Evolutionary conservation across 2,888 invertebrate genomes (phyloP), one percentile per base, ranked within the genome.

Genomic region (Diarsia mendica): DNA sequence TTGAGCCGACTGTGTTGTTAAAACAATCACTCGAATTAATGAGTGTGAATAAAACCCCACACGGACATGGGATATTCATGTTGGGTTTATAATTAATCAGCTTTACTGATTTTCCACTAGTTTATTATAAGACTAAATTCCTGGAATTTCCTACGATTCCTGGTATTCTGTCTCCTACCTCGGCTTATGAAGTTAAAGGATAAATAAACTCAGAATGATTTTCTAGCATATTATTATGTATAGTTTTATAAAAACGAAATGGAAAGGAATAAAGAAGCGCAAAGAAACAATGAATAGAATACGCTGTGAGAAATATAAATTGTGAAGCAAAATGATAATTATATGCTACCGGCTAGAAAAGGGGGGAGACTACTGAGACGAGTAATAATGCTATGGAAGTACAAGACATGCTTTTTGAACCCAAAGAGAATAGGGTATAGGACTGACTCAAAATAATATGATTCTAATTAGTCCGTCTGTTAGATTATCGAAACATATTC

Each of bases 1-100:
- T 86, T 75, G 69, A 64, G 3, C 58, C 39, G 48, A 67, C 73
- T 76, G 76, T 58, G 76, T 73, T 85, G 74, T 85, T 85, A 81
- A 77, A 83, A 86, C 86, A 85, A 86, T 83, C 81, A 80, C 58
- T 80, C 55, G 73, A 77, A 73, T 69, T 77, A 85, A 79, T 79
- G 70, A 87, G 77, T 74, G 72, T 23, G 58, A 23, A 76, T 61
- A 67, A 64, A 82, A 51, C 49, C 1, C n/a, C 18, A n/a, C 20
- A 8, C 10, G 46, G 6, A 67, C 46, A 44, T 58, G 68, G 13
- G 28, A 80, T 20, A 20, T 53, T 61, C 48, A 23, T 58, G 80
- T 55, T 44, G 20, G 39, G 51, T 20, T 20, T 61, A 33, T 49
- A 9, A 48, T 60, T 44, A 13, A 51, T 53, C 49, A 49, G 66